Percentiles rank a stretch among this genome's conserved stretches.
These are phyloP conservation scores for Spisula solida DNA, from an alignment of 2,888 invertebrate species.

Conservation along the genomic window DNA sequence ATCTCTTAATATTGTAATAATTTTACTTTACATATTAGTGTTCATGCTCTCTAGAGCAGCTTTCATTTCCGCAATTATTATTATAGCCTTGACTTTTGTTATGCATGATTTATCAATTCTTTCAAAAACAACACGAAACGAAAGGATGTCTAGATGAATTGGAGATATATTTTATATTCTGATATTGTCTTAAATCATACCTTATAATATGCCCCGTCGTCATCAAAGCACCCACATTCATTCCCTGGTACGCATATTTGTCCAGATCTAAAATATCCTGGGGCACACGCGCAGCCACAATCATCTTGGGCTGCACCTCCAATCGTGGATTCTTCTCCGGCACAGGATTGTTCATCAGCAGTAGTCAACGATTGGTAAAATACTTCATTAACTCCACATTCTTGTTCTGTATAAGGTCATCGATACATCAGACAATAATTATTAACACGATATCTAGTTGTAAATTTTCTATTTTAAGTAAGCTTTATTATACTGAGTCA, in stretches of 20 bases:
- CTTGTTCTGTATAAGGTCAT: not conserved
- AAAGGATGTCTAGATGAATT: too few relatives aligned
- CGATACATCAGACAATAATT: too few relatives aligned
- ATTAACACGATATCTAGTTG: not conserved
- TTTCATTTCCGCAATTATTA: too few relatives aligned
- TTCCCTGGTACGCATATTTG: not conserved
- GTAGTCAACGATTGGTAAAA: not conserved
- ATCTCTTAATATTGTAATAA: too few relatives aligned
- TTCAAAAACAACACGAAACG: too few relatives aligned
- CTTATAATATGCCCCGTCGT: not conserved
- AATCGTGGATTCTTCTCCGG: not conserved
- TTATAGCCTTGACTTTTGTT: too few relatives aligned
- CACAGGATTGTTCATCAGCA: not conserved
- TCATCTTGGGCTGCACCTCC: not conserved
- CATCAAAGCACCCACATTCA: not conserved
- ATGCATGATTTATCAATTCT: too few relatives aligned
- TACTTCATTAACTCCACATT: not conserved
- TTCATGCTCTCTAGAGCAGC: too few relatives aligned
- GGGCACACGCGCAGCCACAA: slow-evolving; percentile 19
- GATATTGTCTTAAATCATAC: not conserved
- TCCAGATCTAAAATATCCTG: slow-evolving; percentile 23
- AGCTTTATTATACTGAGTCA: too few relatives aligned
- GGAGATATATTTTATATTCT: too few relatives aligned
- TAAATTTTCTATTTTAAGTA: too few relatives aligned
- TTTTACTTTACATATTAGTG: too few relatives aligned